Percentiles rank a stretch among this genome's conserved stretches.
Conservation (phyloP, 2,888 invertebrate genomes). For the Cremastinae sp. region DNA sequence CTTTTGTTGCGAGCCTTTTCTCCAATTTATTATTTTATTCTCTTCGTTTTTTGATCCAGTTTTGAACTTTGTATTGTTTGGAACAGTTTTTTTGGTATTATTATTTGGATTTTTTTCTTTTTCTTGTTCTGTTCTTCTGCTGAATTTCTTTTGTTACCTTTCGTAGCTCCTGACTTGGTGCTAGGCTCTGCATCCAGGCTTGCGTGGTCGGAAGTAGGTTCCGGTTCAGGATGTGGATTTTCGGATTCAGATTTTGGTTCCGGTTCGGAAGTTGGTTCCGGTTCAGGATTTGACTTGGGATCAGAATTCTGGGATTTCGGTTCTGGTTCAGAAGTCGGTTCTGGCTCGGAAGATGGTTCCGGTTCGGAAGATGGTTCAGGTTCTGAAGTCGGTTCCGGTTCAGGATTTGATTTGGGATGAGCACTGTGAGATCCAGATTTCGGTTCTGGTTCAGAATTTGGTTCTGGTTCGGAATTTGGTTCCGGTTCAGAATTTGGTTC, state of each 20-base stretch:
- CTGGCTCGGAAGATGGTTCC: too few species aligned
- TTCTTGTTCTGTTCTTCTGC: too few species aligned
- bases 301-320: conserved; percentile 77
- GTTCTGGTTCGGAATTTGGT: conserved; percentile 78
- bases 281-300: conserved; percentile 79
- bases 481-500: conserved; percentile 75
- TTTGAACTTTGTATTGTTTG: background rate
- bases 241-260: conserved; percentile 78
- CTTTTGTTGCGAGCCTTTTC: conserved; percentile 25
- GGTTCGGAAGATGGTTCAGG: conserved; percentile 72
- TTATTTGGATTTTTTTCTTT: too few species aligned
- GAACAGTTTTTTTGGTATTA: too few species aligned
- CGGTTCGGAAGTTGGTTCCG: conserved; percentile 81
- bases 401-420: conserved; percentile 73
- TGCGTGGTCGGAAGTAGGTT: conserved; percentile 72
- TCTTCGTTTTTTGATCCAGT: conserved; percentile 47
- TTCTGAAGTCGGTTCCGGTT: conserved; percentile 77
- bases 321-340: conserved; percentile 76
- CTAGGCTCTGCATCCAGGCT: conserved; percentile 68
- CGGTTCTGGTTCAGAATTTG: conserved; percentile 78
- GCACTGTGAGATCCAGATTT: conserved; percentile 71
- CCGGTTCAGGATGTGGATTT: conserved; percentile 76
- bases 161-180: conserved; percentile 71
- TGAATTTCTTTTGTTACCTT: conserved; percentile 69
- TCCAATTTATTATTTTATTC: conserved; percentile 15